Conservation (phyloP, 1,140 invertebrate species). For the Cyclargus thomasi region DNA sequence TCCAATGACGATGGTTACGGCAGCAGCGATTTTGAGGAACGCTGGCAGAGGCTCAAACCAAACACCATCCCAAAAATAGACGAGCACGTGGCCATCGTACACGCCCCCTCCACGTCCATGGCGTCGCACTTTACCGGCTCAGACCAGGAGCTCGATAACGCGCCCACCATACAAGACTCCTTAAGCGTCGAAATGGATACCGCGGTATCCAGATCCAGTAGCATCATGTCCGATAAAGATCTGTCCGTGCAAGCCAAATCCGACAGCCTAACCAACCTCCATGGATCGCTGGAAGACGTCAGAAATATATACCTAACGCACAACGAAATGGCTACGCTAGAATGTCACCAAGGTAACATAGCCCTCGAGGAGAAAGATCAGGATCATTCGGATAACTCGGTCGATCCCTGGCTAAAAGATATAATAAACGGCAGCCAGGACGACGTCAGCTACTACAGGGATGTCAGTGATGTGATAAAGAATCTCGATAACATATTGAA, state of each 20-base stretch:
- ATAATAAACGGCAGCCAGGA: conserved; percentile 73
- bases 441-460: conserved; percentile 76
- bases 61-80: conserved; percentile 78
- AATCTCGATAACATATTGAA: conserved; percentile 80
- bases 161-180: conserved; percentile 43
- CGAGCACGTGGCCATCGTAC: conserved; percentile 63
- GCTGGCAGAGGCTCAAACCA: conserved; percentile 80
- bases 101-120: conserved; percentile 55
- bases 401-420: conserved; percentile 78
- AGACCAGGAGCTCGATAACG: conserved; percentile 47
- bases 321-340: conserved; percentile 54
- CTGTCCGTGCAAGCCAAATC: conserved; percentile 66
- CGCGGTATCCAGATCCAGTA: conserved; percentile 60
- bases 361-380: conserved; percentile 51
- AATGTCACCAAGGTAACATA: conserved; percentile 60
- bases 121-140: conserved; percentile 49
- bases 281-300: conserved; percentile 78
- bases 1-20: conserved; percentile 40
- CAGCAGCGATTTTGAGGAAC: conserved; percentile 80
- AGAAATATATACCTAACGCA: conserved; percentile 62
- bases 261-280: conserved; percentile 76
- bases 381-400: conserved; percentile 55
- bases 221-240: conserved; percentile 66
- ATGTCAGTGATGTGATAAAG: conserved; percentile 80
- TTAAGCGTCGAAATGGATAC: conserved; percentile 61